Base-by-base conservation (phyloP, 1,140 invertebrate species). In the Halictus rubicundus region DNA sequence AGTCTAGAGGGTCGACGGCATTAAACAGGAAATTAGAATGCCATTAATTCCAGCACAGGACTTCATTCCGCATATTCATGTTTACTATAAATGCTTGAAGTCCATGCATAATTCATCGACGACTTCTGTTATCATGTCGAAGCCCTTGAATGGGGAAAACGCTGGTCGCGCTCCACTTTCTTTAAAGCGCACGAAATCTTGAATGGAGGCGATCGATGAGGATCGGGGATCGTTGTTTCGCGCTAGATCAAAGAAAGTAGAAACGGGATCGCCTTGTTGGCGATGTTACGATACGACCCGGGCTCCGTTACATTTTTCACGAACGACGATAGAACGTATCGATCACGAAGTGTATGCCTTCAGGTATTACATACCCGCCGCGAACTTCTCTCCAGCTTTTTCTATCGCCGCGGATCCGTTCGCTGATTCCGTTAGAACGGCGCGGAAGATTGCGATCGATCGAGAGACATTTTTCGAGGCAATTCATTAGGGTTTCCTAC, bases 251-350 rank as follows among this genome's bases (percentile, higher is more conserved):
- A n/a, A 75, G 61, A 63, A 60, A 54, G 63, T 21, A 25, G 57
- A 6, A 49, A 68, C 46, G 25, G 60, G 75, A 42, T 2, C 10
- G 64, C 60, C 10, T 10, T 12, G 64, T 16, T 2, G 39, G 14
- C 27, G 21, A 80, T 42, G 52, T 73, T 68, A 23, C 27, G 80
- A 73, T 61, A 52, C 27, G 27, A 76, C 46, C 39, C n/a, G 39
- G 23, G 39, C 59, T 59, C 23, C 32, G 46, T 75, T 85, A 78
- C 69, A 85, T 85, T 85, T 85, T 85, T 85, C 63, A 85, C 72
- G 78, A 84, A 76, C 14, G 42, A 61, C 71, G 59, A 75, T 73
- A 65, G 63, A 57, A 54, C 23, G 68, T 63, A 76, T 84, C 72
- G 81, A 85, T 75, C 77, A 66, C n/a, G 21, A 16, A 21, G 54